phyloP scores from a whole-genome alignment of 2,888 invertebrate species.

The Chirona hameri region DNA sequence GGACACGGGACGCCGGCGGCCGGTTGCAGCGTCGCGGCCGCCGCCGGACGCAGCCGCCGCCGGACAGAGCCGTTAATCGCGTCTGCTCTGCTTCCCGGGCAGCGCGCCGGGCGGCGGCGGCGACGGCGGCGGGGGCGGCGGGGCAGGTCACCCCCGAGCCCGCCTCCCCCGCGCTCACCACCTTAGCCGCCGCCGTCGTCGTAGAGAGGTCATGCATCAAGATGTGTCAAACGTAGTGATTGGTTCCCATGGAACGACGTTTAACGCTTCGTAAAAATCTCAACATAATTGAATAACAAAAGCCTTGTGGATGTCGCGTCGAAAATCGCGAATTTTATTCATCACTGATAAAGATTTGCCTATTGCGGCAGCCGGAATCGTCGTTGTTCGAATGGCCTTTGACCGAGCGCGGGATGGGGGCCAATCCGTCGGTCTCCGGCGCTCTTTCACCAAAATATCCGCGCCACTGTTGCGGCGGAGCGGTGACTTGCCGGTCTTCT shows the following conservation, averaged over 20 bases:
- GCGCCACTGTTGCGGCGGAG: no score
- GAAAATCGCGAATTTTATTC: neutral
- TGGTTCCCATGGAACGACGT: neutral
- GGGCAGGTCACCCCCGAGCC: neutral
- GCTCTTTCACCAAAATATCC: neutral
- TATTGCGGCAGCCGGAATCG: constrained; percentile 4
- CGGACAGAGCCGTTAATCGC: neutral
- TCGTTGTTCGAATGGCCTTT: neutral
- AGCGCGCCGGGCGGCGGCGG: neutral
- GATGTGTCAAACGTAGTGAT: neutral
- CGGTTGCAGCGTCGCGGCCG: neutral
- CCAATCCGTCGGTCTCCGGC: neutral
- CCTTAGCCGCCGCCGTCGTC: neutral
- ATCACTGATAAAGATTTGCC: constrained; percentile 13
- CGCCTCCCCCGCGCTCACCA: neutral
- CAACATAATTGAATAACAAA: constrained; percentile 2
- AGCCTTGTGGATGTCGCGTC: neutral
- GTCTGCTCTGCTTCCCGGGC: neutral
- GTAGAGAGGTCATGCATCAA: neutral
- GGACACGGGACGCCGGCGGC: neutral
- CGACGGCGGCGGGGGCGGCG: neutral
- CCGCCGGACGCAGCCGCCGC: neutral
- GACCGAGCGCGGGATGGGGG: neutral
- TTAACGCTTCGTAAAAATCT: constrained; percentile 1
- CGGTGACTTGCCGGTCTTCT: neutral